Evolutionary conservation across 2,888 invertebrate species (phyloP), one percentile per base, ranked within the genome.

Genomic region (Dynastes tityus): DNA sequence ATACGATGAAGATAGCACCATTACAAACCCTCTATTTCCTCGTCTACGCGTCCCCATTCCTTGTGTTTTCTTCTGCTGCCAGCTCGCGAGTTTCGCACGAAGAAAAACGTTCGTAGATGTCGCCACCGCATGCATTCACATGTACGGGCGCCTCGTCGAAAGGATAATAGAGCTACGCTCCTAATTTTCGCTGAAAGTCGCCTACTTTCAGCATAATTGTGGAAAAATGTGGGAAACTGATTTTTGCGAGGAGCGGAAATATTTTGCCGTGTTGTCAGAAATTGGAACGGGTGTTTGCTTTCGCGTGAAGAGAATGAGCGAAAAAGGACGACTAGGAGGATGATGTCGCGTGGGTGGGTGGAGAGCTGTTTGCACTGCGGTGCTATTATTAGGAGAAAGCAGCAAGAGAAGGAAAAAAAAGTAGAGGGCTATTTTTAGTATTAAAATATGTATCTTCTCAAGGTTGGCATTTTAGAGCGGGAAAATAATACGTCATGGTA

Each of bases 171-270:
- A 11, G 68, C 51, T 68, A 53, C 45, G 45, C 68, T 68, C 51
- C 68, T 68, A 68, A 68, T 68, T 68, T 68, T 68, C 68, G 29
- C 68, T 53, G 68, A 68, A 29, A 68, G 68, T 68, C 68, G 68
- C 68, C 68, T 49, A 68, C 51, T 68, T 68, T 68, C 68, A 68
- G 68, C 51, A 68, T 68, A 68, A 68, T 68, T 68, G 68, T 51
- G 68, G 68, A 49, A 53, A 68, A 68, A 29, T 68, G 68, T 68
- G 68, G 68, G 51, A 68, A 51, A 49, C 68, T 27, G 40, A 51
- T 49, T 53, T 51, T 27, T 29, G 63, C 63, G 55, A 22, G 55
- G 51, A 51, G 49, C 68, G 68, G 68, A 68, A 68, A 68, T 13
- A 29, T 68, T 49, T 51, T 13, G 32, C 63, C 68, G 49, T 29